Conservation (phyloP, 92 coral and sea anemone species). For the Chrysogorgia sp. region DNA sequence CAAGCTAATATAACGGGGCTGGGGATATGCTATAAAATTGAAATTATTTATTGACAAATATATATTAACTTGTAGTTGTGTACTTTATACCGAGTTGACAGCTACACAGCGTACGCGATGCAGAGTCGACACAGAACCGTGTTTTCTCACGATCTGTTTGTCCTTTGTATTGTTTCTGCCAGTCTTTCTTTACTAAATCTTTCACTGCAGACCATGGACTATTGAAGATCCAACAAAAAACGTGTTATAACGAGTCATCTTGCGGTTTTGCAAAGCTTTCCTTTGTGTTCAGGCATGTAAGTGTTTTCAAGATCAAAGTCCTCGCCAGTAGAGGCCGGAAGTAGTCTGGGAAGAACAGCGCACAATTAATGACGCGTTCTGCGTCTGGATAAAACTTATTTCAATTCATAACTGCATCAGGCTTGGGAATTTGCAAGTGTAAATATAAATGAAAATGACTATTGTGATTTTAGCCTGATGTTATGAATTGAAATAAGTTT, state of each 20-base stretch:
- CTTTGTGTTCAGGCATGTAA: background rate
- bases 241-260: background rate
- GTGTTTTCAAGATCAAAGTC: background rate
- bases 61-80: too few relatives aligned
- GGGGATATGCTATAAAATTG: too few relatives aligned
- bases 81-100: background rate
- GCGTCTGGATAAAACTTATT: too few relatives aligned
- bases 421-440: too few relatives aligned
- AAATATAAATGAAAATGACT: too few relatives aligned
- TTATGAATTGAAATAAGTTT: too few relatives aligned
- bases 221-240: background rate
- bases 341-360: background rate
- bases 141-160: background rate
- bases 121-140: background rate
- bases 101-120: background rate
- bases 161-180: background rate
- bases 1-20: too few relatives aligned
- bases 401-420: too few relatives aligned
- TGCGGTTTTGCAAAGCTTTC: background rate
- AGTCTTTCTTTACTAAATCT: background rate
- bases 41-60: too few relatives aligned
- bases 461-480: too few relatives aligned
- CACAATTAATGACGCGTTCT: too few relatives aligned
- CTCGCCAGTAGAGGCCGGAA: background rate
- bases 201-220: background rate